Conservation (phyloP, 2,113 vertebrate species). For the Ameiurus melas region DNA sequence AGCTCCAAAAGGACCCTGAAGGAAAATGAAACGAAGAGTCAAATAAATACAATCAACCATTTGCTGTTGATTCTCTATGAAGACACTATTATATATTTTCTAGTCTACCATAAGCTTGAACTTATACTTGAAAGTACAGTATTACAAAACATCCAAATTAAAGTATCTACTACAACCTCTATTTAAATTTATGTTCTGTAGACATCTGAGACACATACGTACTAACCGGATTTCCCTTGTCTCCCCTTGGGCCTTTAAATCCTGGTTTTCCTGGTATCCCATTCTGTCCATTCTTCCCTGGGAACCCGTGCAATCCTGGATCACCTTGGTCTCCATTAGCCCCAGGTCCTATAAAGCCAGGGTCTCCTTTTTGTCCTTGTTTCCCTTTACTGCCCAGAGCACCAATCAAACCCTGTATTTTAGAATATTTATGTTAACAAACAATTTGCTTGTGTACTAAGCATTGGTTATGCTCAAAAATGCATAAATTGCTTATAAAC, state of each 20-base stretch:
- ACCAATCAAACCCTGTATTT: constrained; percentile 62
- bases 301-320: neutral
- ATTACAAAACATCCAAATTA: neutral
- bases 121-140: neutral
- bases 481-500: neutral
- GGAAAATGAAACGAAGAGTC: neutral
- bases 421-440: neutral
- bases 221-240: constrained; percentile 66
- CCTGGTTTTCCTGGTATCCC: constrained; percentile 49
- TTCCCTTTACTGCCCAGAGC: constrained; percentile 53
- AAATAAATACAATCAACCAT: neutral
- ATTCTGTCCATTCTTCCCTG: constrained; percentile 2
- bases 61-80: neutral
- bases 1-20: constrained; percentile 61
- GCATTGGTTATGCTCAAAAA: neutral
- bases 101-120: neutral
- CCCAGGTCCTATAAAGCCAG: constrained; percentile 53
- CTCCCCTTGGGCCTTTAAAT: constrained; percentile 55
- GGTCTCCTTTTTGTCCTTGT: constrained; percentile 62
- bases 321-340: constrained; percentile 30
- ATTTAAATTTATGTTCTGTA: neutral
- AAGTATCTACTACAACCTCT: neutral
- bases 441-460: neutral
- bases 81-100: neutral
- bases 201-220: neutral